Base-by-base conservation (phyloP, 2,797 vertebrate genomes). In the Ispidina picta region DNA sequence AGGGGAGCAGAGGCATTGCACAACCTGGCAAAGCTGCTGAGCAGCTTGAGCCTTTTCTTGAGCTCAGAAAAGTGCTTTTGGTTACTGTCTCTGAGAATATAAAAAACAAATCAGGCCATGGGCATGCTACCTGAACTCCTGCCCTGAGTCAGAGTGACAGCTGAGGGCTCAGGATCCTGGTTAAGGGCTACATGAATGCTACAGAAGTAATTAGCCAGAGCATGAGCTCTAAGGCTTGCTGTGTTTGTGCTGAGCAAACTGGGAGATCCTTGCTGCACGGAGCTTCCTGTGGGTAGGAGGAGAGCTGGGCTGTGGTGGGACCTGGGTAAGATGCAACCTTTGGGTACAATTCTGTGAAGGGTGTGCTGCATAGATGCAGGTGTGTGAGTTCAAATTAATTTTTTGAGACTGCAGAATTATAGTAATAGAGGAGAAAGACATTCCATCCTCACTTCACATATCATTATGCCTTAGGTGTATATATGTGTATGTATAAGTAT, bases 21-120 rank as follows among this genome's bases (percentile, higher is more conserved):
- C 14, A 37, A n/a, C 10, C 59, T 1, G 6, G 26, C 2, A 2
- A 62, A 62, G 23, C 12, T 3, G 1, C n/a, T 35, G 46, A 39
- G 33, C 54, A 66, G 37, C 44, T 68, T 6, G 9, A 75, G 43
- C 5, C 5, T 82, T 12, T 23, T 71, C 51, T 60, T 60, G 55
- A 55, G 29, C 60, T 69, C 22, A 44, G 2, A 52, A 46, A 60
- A 54, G 21, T 44, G 43, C 25, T 25, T 62, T 60, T 75, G 59
- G 33, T 46, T 71, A 49, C 52, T 37, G 62, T 31, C 6, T 46
- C 44, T 49, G 17, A 68, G 43, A 9, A 23, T 3, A 6, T 31
- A 37, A 10, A 65, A 35, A 35, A 51, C 35, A 91, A 81, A 59
- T 29, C 28, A 31, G 48, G 51, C 12, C 1, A 2, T 20, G 28